These are phyloP conservation scores for Morpho achilles DNA, from an alignment of 2,888 invertebrate genomes.

Conservation along the genomic window DNA sequence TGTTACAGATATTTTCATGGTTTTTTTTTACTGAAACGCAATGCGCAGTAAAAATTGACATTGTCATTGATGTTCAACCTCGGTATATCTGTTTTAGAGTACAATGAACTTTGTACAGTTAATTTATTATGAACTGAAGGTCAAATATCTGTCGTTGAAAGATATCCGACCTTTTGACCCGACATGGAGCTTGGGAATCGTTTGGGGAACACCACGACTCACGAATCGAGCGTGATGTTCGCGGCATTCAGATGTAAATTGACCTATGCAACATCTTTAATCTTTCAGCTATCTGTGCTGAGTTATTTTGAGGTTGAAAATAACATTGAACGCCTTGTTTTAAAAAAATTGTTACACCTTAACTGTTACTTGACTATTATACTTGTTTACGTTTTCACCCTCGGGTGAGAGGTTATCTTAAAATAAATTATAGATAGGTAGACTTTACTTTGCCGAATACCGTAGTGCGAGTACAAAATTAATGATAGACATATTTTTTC, in stretches of 20 bases:
- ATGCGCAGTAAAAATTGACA: neutral
- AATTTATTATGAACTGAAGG: neutral
- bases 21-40: too few species aligned
- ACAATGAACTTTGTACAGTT: conserved; percentile 2
- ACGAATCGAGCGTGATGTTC: conserved; percentile 35
- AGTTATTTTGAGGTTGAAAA: too few species aligned
- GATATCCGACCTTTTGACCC: conserved; percentile 13
- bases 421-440: too few species aligned
- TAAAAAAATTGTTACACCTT: too few species aligned
- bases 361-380: too few species aligned
- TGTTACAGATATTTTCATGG: too few species aligned
- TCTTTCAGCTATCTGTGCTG: neutral
- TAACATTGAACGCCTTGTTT: too few species aligned
- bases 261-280: conserved; percentile 30
- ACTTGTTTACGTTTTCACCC: too few species aligned
- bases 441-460: too few species aligned
- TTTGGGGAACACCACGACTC: conserved; percentile 7
- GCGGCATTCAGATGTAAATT: conserved; percentile 42
- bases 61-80: neutral
- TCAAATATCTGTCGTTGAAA: conserved; percentile 11
- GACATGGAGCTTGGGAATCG: conserved; percentile 15
- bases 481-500: too few species aligned
- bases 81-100: neutral
- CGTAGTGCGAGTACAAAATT: too few species aligned
- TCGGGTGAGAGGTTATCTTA: too few species aligned